Percentiles rank a stretch among this genome's conserved stretches.
phyloP scores from a whole-genome alignment of 2,888 invertebrate species.

The Amiota communis region DNA sequence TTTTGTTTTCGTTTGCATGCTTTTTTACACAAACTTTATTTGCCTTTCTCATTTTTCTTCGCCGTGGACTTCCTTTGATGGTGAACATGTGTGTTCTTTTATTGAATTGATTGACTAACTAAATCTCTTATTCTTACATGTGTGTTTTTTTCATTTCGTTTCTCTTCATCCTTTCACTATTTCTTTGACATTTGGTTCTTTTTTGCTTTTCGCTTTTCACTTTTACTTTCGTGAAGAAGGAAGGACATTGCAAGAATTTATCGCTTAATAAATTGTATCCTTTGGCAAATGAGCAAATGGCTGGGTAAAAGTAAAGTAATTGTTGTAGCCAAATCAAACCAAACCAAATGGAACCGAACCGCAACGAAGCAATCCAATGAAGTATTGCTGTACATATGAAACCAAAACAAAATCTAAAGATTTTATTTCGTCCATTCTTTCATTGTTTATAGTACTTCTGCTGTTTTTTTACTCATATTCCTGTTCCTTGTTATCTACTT shows the following conservation, averaged over 20 bases:
- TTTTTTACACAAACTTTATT: background rate
- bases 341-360: background rate
- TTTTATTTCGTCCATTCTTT: background rate
- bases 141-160: no score
- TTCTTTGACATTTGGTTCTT: background rate
- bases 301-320: slow-evolving; percentile 18
- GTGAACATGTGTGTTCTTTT: background rate
- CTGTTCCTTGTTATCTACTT: background rate
- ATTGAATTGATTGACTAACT: background rate
- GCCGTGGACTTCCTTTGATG: background rate
- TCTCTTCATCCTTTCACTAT: no score
- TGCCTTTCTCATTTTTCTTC: background rate
- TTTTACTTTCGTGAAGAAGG: slow-evolving; percentile 12
- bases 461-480: background rate
- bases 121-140: no score
- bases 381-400: no score
- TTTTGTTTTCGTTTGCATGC: slow-evolving; percentile 54
- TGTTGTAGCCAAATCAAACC: slow-evolving; percentile 14
- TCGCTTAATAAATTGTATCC: slow-evolving; percentile 27
- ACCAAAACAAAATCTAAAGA: no score
- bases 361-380: background rate
- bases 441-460: background rate
- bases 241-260: slow-evolving; percentile 3
- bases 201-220: slow-evolving; percentile 22
- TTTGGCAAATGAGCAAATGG: slow-evolving; percentile 11